These are phyloP conservation scores for Drosophila lini DNA, from an alignment of 1,140 invertebrate species.

Conservation along the genomic window DNA sequence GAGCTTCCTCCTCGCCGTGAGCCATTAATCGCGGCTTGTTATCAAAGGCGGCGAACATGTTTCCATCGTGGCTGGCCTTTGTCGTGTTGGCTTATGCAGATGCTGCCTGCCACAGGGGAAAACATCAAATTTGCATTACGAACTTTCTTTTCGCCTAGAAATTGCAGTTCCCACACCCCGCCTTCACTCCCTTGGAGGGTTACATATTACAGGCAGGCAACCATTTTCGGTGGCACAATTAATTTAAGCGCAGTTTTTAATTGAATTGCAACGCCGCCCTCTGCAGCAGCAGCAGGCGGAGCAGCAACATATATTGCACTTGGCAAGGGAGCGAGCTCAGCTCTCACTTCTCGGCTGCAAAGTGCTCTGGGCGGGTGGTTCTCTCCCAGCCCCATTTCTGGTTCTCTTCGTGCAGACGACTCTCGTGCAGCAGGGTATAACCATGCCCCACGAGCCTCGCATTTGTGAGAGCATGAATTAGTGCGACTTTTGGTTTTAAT, in stretches of 20 bases:
- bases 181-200: neutral
- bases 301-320: conserved; percentile 12
- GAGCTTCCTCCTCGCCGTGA: conserved; percentile 35
- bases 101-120: conserved; percentile 29
- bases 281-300: conserved; percentile 1
- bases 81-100: conserved; percentile 33
- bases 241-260: conserved; percentile 54
- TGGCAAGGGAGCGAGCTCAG: neutral
- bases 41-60: conserved; percentile 44
- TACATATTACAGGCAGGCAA: conserved; percentile 24
- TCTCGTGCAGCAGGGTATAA: conserved; percentile 29
- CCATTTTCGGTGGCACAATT: conserved; percentile 39
- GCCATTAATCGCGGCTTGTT: conserved; percentile 50
- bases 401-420: conserved; percentile 28
- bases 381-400: conserved; percentile 24
- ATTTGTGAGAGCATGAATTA: conserved; percentile 45
- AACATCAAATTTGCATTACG: conserved; percentile 55
- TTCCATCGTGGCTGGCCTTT: conserved; percentile 25
- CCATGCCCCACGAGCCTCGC: conserved; percentile 3
- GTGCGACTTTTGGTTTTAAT: conserved; percentile 58
- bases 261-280: conserved; percentile 42
- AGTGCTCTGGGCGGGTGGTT: conserved; percentile 15
- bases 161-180: conserved; percentile 12
- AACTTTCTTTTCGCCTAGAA: conserved; percentile 46
- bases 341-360: conserved; percentile 20